Conservation (phyloP, 2,113 vertebrate genomes). For the Trinectes maculatus region DNA sequence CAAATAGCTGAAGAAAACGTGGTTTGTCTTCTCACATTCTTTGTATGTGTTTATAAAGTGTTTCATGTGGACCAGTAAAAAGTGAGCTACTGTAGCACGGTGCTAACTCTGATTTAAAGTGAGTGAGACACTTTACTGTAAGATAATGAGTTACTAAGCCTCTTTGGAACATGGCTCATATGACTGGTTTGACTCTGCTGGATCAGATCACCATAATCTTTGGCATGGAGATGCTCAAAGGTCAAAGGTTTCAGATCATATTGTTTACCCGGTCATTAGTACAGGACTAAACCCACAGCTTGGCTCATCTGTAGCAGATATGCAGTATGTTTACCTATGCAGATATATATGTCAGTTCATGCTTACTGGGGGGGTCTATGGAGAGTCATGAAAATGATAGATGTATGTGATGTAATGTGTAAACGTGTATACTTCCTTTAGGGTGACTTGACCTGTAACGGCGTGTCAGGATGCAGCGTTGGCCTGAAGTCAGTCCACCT, state of each 20-base stretch:
- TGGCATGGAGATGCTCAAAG: conserved; percentile 64
- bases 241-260: conserved; percentile 68
- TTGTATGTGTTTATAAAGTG: conserved; percentile 1
- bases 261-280: conserved; percentile 43
- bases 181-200: conserved; percentile 72
- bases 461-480: conserved; percentile 89
- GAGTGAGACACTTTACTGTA: conserved; percentile 65
- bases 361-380: not conserved
- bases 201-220: conserved; percentile 81
- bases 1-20: not conserved
- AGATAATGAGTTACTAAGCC: conserved; percentile 77
- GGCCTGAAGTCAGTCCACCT: conserved; percentile 91
- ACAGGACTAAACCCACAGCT: conserved; percentile 27
- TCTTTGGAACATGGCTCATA: conserved; percentile 76
- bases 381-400: not conserved
- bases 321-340: conserved; percentile 1
- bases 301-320: not conserved
- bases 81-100: conserved; percentile 40
- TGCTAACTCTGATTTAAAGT: conserved; percentile 68
- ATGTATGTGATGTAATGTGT: conserved; percentile 38
- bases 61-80: conserved; percentile 14
- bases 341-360: conserved; percentile 7
- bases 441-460: conserved; percentile 97
- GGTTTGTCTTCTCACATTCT: no score
- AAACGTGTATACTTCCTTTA: conserved; percentile 70